A percentile compares a stretch with the other conserved stretches of the same genome.
These are phyloP conservation scores for Nymphalis c-album DNA, from an alignment of 2,888 invertebrate genomes.

Conservation along the genomic window DNA sequence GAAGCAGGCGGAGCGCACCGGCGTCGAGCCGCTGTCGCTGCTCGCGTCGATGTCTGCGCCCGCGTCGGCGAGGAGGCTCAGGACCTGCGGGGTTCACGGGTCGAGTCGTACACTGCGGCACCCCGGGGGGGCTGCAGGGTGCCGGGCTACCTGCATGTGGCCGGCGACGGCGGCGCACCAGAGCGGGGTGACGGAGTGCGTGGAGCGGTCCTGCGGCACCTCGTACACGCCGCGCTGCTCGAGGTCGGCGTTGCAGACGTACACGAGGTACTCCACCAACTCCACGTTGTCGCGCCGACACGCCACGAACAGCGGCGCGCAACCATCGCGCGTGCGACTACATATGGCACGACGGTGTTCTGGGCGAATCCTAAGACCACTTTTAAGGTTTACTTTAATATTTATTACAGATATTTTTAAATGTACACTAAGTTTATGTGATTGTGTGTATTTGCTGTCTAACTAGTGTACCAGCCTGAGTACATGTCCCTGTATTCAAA, in stretches of 20 bases:
- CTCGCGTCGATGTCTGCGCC: constrained; percentile 93
- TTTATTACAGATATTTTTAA: no score
- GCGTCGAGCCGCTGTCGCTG: constrained; percentile 93
- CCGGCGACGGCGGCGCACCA: constrained; percentile 97
- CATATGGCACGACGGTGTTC: constrained; percentile 85
- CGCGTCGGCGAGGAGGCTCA: constrained; percentile 88
- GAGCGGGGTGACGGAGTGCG: constrained; percentile 91
- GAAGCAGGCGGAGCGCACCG: constrained; percentile 95
- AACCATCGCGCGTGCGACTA: constrained; percentile 86
- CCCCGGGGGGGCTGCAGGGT: neutral
- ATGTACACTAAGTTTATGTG: no score
- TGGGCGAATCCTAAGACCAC: constrained; percentile 71
- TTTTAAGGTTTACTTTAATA: no score
- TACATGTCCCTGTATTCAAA: no score
- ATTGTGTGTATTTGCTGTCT: no score
- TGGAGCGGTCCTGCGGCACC: constrained; percentile 87
- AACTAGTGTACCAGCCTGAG: no score
- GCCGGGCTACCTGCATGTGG: constrained; percentile 82
- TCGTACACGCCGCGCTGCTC: constrained; percentile 93
- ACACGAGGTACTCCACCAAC: constrained; percentile 92
- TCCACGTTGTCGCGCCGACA: constrained; percentile 90
- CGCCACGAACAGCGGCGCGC: constrained; percentile 90
- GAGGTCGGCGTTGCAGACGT: constrained; percentile 89
- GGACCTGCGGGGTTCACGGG: constrained; percentile 69
- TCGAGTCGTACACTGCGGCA: neutral